A percentile compares a stretch with the other conserved stretches of the same genome.
These are phyloP conservation scores for Acanthurus tractus DNA, from an alignment of 2,797 vertebrate species.

Conservation along the genomic window DNA sequence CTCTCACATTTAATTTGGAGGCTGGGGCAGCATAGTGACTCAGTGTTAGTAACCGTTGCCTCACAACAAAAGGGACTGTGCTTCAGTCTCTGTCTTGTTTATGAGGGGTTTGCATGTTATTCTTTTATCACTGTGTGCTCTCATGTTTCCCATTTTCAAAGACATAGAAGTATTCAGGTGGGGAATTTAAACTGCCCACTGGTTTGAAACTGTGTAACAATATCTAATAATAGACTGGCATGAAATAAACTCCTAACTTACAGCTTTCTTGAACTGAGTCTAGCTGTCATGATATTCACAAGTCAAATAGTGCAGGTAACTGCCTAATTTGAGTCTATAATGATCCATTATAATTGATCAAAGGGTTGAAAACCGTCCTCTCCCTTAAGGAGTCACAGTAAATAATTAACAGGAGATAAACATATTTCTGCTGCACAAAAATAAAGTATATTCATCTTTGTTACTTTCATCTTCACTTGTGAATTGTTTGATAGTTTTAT, in stretches of 20 bases:
- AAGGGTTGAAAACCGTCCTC: not conserved
- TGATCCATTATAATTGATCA: not conserved
- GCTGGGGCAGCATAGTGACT: constrained; percentile 24
- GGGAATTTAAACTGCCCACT: constrained; percentile 8
- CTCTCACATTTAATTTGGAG: constrained; percentile 28
- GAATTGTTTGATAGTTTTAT: not conserved
- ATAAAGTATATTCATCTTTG: not conserved
- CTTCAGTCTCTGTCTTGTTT: constrained; percentile 6
- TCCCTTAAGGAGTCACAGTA: not conserved
- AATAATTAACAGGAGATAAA: constrained; percentile 10
- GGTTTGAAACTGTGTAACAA: constrained; percentile 4
- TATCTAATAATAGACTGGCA: not conserved
- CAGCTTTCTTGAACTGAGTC: not conserved
- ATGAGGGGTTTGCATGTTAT: not conserved
- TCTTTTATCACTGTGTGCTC: not conserved
- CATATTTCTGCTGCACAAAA: not conserved
- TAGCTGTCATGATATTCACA: not conserved
- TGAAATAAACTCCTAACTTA: not conserved
- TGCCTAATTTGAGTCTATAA: not conserved
- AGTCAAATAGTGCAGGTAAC: constrained; percentile 14
- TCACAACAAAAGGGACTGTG: not conserved
- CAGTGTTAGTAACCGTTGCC: constrained; percentile 16
- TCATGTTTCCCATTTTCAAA: constrained; percentile 4
- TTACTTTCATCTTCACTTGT: not conserved
- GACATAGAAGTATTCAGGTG: constrained; percentile 10